Percentiles rank a stretch among this genome's conserved stretches.
Conservation (phyloP, 2,888 invertebrate genomes). For the Drosophila leonis region DNA sequence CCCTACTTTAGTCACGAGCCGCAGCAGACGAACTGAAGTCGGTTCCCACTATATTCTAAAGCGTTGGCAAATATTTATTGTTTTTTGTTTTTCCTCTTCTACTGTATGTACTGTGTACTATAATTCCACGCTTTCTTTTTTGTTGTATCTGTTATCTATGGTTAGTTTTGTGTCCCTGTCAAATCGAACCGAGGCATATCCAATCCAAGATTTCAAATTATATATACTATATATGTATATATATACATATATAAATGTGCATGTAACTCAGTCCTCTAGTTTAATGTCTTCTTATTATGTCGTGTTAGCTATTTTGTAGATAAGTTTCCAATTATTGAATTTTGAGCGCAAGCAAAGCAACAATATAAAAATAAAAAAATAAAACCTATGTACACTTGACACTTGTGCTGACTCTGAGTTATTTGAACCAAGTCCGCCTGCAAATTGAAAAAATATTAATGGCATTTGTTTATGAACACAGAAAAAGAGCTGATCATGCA, state of each 20-base stretch:
- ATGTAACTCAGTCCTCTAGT: slow-evolving; percentile 43
- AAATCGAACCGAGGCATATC: slow-evolving; percentile 64
- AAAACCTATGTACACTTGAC: slow-evolving; percentile 41
- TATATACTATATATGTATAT: background rate
- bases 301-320: slow-evolving; percentile 50
- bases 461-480: background rate
- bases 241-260: slow-evolving; percentile 15
- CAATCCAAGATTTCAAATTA: slow-evolving; percentile 32
- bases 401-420: slow-evolving; percentile 21
- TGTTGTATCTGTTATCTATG: slow-evolving; percentile 21
- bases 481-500: slow-evolving; percentile 38
- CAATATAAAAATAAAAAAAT: slow-evolving; percentile 40
- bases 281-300: slow-evolving; percentile 31
- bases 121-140: slow-evolving; percentile 29
- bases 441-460: slow-evolving; percentile 29
- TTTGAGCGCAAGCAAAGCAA: slow-evolving; percentile 54
- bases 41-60: slow-evolving; percentile 6
- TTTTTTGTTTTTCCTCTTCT: slow-evolving; percentile 23
- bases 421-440: slow-evolving; percentile 71
- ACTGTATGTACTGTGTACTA: slow-evolving; percentile 43
- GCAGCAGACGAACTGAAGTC: slow-evolving; percentile 77
- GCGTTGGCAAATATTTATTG: slow-evolving; percentile 38
- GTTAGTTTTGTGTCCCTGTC: slow-evolving; percentile 26
- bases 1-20: slow-evolving; percentile 94
- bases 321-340: slow-evolving; percentile 69